A percentile compares a stretch with the other conserved stretches of the same genome.
These are phyloP conservation scores for Arion vulgaris DNA, from an alignment of 1,140 invertebrate species.

Conservation along the genomic window DNA sequence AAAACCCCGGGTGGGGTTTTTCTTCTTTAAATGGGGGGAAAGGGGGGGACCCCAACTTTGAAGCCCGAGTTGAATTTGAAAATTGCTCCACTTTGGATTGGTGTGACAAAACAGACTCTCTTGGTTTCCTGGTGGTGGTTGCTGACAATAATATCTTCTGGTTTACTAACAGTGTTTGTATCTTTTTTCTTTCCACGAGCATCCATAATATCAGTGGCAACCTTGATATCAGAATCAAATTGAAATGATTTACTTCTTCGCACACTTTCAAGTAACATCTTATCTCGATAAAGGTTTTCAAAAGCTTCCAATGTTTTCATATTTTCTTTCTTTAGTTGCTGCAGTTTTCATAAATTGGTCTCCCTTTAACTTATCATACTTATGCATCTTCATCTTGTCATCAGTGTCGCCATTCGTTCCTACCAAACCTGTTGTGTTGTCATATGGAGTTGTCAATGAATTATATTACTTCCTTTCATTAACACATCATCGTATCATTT, in stretches of 20 bases:
- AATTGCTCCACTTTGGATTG: constrained; percentile 37
- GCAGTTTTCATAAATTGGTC: constrained; percentile 68
- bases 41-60: constrained; percentile 39
- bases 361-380: constrained; percentile 54
- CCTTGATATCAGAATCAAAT: background rate
- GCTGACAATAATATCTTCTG: constrained; percentile 13
- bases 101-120: constrained; percentile 15
- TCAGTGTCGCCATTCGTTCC: background rate
- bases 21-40: no score
- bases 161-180: background rate
- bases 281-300: constrained; percentile 69
- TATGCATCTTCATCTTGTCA: constrained; percentile 23
- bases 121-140: constrained; percentile 39
- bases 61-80: constrained; percentile 9
- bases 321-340: constrained; percentile 68
- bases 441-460: background rate
- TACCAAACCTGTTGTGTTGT: background rate
- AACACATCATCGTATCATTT: constrained; percentile 32
- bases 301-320: constrained; percentile 67
- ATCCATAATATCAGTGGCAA: background rate
- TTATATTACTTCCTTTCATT: background rate
- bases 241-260: background rate
- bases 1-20: no score
- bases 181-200: constrained; percentile 17
- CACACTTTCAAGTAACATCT: constrained; percentile 44